Percentiles rank a stretch among this genome's conserved stretches.
Conservation (phyloP, 2,113 vertebrate species). For the Hypocryptadius cinnamomeus region DNA sequence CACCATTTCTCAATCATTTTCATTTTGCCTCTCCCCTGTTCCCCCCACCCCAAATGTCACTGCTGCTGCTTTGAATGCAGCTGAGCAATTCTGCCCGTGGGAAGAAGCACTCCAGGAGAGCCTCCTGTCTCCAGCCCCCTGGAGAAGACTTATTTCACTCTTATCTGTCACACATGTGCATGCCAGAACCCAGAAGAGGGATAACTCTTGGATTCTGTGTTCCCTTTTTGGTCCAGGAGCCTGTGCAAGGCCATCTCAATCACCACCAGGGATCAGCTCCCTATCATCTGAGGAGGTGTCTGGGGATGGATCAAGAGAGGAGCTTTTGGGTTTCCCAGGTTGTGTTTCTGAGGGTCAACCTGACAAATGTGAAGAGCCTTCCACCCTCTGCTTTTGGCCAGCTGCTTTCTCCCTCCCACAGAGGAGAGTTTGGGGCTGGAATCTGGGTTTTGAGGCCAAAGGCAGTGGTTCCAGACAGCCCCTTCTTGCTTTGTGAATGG, state of each 20-base stretch:
- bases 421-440: not conserved
- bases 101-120: not conserved
- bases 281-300: not conserved
- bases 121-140: not conserved
- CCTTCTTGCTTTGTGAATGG: not conserved
- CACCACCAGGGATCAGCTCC: no score
- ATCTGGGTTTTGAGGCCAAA: not conserved
- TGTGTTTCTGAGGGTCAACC: not conserved
- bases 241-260: not conserved
- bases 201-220: not conserved
- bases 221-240: not conserved
- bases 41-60: no score
- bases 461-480: not conserved
- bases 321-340: not conserved
- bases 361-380: not conserved
- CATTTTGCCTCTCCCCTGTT: not conserved
- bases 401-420: not conserved
- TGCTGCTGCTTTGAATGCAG: not conserved
- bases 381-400: not conserved
- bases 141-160: not conserved
- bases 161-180: not conserved
- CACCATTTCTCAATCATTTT: fast-evolving
- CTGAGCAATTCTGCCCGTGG: not conserved
- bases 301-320: not conserved
- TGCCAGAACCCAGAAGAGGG: not conserved